These are phyloP conservation scores for Corydoras maculifer DNA, from an alignment of 2,113 vertebrate species.

Conservation along the genomic window DNA sequence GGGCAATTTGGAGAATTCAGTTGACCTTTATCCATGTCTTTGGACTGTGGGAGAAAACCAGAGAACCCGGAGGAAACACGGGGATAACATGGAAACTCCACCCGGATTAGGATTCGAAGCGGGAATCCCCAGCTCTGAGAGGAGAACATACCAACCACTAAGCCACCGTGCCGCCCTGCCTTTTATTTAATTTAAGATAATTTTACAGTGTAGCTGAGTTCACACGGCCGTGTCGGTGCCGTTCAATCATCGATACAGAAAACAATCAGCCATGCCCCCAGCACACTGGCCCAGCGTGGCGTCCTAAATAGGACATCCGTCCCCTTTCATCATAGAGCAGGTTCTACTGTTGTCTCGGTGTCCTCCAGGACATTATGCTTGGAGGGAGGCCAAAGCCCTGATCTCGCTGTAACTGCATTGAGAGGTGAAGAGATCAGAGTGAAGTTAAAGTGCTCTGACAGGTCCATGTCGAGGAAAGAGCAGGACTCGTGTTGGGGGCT, in stretches of 20 bases:
- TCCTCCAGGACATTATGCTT: slow-evolving; percentile 30
- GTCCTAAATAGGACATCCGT: slow-evolving; percentile 24
- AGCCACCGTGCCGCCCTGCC: too few species aligned
- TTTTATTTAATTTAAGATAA: too few species aligned
- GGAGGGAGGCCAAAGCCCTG: slow-evolving; percentile 9
- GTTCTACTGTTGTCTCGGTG: slow-evolving; percentile 17
- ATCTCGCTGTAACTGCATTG: slow-evolving; percentile 8
- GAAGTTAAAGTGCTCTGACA: slow-evolving; percentile 29
- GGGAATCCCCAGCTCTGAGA: too few species aligned
- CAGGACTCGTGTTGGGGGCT: slow-evolving; percentile 3
- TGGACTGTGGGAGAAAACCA: too few species aligned
- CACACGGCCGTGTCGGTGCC: neutral
- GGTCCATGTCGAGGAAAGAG: slow-evolving; percentile 16
- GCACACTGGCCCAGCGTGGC: neutral
- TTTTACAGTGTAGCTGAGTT: too few species aligned
- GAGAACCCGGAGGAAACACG: too few species aligned
- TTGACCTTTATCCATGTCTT: too few species aligned
- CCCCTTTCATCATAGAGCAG: slow-evolving; percentile 24
- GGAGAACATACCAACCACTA: too few species aligned
- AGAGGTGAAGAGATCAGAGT: slow-evolving; percentile 18
- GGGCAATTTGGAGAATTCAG: too few species aligned
- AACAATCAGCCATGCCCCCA: slow-evolving; percentile 5
- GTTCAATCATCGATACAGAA: neutral
- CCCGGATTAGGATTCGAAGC: too few species aligned
- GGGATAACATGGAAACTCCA: too few species aligned